Conservation (phyloP, 2,888 invertebrate genomes). For the Meiosimyza platycephala region DNA sequence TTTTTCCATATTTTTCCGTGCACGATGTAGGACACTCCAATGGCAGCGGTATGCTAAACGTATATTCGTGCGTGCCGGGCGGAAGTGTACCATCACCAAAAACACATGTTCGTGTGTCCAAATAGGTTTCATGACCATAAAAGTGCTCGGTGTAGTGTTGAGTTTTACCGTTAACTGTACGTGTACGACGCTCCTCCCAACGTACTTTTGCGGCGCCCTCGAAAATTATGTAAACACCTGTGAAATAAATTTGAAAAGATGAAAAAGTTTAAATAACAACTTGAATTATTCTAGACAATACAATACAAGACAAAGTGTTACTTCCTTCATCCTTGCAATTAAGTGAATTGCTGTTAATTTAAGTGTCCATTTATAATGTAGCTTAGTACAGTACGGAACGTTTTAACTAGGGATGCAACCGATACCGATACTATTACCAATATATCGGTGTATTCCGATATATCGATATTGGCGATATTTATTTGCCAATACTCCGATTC, state of each 20-base stretch:
- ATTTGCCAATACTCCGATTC: too few relatives aligned
- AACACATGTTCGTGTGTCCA: conserved; percentile 42
- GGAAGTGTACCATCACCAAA: conserved; percentile 41
- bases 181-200: conserved; percentile 44
- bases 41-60: conserved; percentile 49
- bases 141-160: conserved; percentile 30
- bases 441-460: too few relatives aligned
- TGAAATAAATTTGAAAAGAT: conserved; percentile 43
- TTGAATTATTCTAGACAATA: too few relatives aligned
- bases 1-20: conserved; percentile 77
- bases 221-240: conserved; percentile 47
- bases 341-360: too few relatives aligned
- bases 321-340: too few relatives aligned
- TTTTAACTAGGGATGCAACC: too few relatives aligned
- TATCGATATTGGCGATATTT: too few relatives aligned
- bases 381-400: too few relatives aligned
- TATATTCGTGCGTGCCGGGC: conserved; percentile 49
- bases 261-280: too few relatives aligned
- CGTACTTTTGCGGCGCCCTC: conserved; percentile 49
- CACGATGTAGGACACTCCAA: conserved; percentile 66
- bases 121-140: conserved; percentile 42
- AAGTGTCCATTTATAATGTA: too few relatives aligned
- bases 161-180: background rate
- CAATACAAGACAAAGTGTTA: too few relatives aligned
- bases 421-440: too few relatives aligned